Evolutionary conservation across 2,888 invertebrate species (phyloP).

Genomic region (Pristionchus exspectatus): DNA sequence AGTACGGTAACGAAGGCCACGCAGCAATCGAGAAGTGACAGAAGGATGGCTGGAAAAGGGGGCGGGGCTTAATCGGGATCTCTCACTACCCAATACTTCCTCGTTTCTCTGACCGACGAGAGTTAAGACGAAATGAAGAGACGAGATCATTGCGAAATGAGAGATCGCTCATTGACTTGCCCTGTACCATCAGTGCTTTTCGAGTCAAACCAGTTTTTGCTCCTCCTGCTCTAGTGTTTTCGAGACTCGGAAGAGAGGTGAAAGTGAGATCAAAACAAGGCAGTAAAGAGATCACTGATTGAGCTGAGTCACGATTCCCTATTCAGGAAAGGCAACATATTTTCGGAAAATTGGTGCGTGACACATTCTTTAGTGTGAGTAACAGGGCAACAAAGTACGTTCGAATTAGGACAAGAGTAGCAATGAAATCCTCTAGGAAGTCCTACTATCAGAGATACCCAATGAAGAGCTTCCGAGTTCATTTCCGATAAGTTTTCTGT

Average conservation of each 20-base stretch:
- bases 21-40: not conserved
- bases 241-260: not conserved
- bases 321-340: not conserved
- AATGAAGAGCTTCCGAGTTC: too few relatives aligned
- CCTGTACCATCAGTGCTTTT: too few relatives aligned
- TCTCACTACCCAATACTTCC: not conserved
- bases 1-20: constrained; percentile 27
- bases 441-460: too few relatives aligned
- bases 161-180: not conserved
- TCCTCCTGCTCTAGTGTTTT: not conserved
- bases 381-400: not conserved
- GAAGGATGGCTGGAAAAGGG: constrained; percentile 21
- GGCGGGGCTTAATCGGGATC: not conserved
- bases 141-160: not conserved
- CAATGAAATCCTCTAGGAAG: too few relatives aligned
- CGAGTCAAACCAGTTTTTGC: not conserved
- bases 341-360: not conserved
- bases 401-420: too few relatives aligned
- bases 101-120: not conserved
- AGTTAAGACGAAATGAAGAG: too few relatives aligned
- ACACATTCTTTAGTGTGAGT: not conserved
- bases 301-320: not conserved
- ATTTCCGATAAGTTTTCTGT: too few relatives aligned
- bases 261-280: constrained; percentile 8
- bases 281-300: not conserved